These are phyloP conservation scores for Oncorhynchus keta DNA, from an alignment of 2,113 vertebrate species.

Conservation along the genomic window DNA sequence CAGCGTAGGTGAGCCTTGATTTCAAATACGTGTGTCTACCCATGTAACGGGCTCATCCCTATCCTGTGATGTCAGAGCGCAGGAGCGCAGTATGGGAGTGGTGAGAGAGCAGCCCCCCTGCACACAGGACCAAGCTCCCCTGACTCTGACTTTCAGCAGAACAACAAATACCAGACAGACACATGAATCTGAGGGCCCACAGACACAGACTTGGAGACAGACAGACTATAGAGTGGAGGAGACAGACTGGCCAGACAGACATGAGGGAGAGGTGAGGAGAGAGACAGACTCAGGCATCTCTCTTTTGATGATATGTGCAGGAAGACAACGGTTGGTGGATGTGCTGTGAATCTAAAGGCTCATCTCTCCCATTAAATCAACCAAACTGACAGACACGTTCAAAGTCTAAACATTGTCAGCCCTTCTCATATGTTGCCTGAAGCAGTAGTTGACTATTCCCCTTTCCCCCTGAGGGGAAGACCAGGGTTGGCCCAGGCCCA, in stretches of 20 bases:
- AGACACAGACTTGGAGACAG: not conserved
- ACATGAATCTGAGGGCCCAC: too few relatives aligned
- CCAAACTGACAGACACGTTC: not conserved
- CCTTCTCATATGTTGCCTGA: too few relatives aligned
- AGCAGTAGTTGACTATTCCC: too few relatives aligned
- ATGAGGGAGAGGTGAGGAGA: not conserved
- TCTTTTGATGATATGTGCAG: not conserved
- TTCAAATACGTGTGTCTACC: not conserved
- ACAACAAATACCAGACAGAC: not conserved
- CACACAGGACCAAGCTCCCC: too few relatives aligned
- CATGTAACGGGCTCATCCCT: not conserved
- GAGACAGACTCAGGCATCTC: not conserved
- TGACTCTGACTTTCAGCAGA: conserved; percentile 13
- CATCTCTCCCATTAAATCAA: not conserved
- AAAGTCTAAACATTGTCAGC: not conserved
- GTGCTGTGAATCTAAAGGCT: too few relatives aligned
- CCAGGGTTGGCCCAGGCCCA: too few relatives aligned
- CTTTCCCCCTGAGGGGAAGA: too few relatives aligned
- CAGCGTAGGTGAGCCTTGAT: not conserved
- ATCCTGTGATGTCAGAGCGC: too few relatives aligned
- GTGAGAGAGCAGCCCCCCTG: too few relatives aligned
- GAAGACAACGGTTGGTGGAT: too few relatives aligned
- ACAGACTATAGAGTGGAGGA: not conserved
- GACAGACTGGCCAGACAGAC: not conserved
- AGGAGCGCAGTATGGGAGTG: too few relatives aligned